These are phyloP conservation scores for Drosophila pallidifrons DNA, from an alignment of 1,140 invertebrate genomes.

Conservation along the genomic window DNA sequence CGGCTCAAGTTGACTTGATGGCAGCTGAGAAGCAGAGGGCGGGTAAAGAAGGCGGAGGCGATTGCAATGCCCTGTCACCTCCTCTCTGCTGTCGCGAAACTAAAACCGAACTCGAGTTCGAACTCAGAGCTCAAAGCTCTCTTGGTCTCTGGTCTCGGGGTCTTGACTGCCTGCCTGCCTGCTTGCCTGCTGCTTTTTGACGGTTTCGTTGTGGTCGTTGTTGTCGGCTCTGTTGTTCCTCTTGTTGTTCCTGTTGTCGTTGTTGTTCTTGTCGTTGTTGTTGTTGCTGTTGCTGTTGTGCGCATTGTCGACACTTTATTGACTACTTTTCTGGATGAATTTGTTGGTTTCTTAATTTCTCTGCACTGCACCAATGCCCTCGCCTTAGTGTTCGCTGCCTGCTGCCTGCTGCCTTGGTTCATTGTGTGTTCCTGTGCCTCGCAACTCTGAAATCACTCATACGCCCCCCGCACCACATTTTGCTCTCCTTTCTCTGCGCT, in stretches of 20 bases:
- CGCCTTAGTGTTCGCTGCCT: slow-evolving; percentile 24
- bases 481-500: slow-evolving; percentile 41
- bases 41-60: neutral
- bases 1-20: slow-evolving; percentile 12
- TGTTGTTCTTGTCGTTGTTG: slow-evolving; percentile 26
- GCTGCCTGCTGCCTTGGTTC: slow-evolving; percentile 33
- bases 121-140: slow-evolving; percentile 5
- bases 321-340: slow-evolving; percentile 84
- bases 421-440: slow-evolving; percentile 19
- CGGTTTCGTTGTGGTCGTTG: slow-evolving; percentile 60
- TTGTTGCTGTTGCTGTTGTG: slow-evolving; percentile 59
- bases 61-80: too few relatives aligned
- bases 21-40: neutral
- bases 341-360: slow-evolving; percentile 83
- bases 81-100: slow-evolving; percentile 3
- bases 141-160: slow-evolving; percentile 19
- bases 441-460: slow-evolving; percentile 67
- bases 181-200: slow-evolving; percentile 76
- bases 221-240: slow-evolving; percentile 40
- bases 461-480: slow-evolving; percentile 50
- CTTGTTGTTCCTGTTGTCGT: slow-evolving; percentile 38
- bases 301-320: slow-evolving; percentile 83
- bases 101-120: slow-evolving; percentile 7
- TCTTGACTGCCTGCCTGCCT: slow-evolving; percentile 35
- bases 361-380: slow-evolving; percentile 53